Conservation (phyloP, 2,888 invertebrate species). For the Schizaphis graminum region DNA sequence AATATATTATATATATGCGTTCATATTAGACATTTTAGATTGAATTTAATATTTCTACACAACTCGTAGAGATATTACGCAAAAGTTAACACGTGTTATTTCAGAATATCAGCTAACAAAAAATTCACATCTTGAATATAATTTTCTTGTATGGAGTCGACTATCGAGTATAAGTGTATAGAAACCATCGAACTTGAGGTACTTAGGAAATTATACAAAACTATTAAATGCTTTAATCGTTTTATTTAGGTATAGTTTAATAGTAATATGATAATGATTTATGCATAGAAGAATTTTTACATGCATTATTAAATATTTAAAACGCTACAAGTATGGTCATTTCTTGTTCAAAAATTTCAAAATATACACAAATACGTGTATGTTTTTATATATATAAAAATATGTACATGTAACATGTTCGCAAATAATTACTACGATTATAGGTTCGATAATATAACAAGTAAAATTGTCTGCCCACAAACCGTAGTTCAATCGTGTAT, state of each 20-base stretch:
- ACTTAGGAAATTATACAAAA: background rate
- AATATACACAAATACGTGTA: background rate
- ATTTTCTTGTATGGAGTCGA: background rate
- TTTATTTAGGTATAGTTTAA: background rate
- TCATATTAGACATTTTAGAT: background rate
- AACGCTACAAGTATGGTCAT: background rate
- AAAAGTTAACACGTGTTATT: background rate
- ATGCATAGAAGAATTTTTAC: background rate
- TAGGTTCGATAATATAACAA: background rate
- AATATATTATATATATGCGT: background rate
- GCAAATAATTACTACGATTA: background rate
- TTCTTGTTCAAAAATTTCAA: background rate
- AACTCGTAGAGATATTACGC: background rate
- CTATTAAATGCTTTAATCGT: background rate
- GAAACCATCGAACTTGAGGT: background rate
- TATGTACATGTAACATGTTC: background rate
- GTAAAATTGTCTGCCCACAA: background rate
- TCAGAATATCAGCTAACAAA: background rate
- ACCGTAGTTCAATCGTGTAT: background rate
- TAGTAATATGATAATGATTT: background rate
- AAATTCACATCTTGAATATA: background rate
- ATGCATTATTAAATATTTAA: background rate
- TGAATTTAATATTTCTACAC: background rate
- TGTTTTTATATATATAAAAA: background rate
- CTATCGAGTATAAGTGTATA: background rate